These are phyloP conservation scores for Monarcha castaneiventris DNA, from an alignment of 2,113 vertebrate species.

Conservation along the genomic window DNA sequence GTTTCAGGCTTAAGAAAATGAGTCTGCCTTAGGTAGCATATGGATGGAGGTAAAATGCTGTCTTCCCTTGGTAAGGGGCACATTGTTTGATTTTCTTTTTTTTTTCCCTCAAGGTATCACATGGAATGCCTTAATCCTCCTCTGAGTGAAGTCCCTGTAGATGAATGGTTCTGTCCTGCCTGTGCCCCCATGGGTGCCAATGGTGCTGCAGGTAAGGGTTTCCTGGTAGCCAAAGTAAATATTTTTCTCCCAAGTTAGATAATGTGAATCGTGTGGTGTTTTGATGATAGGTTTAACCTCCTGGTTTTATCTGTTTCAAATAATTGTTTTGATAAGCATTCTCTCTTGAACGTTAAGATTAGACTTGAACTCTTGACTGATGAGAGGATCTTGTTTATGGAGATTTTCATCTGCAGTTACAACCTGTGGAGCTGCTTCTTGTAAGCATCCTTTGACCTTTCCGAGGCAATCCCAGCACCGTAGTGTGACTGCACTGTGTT, in stretches of 20 bases:
- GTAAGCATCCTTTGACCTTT: background rate
- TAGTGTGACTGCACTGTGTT: background rate
- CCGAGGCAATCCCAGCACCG: background rate
- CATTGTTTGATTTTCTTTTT: background rate
- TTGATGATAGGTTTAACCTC: background rate
- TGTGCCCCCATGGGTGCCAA: conserved; percentile 71
- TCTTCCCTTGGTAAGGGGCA: background rate
- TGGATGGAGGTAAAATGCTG: background rate
- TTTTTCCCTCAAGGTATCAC: conserved; percentile 82
- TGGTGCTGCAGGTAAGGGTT: conserved; percentile 46
- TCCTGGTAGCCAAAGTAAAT: background rate
- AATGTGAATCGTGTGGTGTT: background rate
- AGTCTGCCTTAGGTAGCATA: background rate
- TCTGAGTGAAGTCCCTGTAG: conserved; percentile 89
- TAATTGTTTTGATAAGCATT: background rate
- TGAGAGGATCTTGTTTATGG: background rate
- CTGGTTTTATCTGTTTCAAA: background rate
- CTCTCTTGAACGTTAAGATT: background rate
- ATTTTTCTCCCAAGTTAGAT: background rate
- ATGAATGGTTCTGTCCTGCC: conserved; percentile 97
- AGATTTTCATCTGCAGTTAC: background rate
- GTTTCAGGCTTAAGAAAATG: background rate
- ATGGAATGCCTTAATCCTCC: conserved; percentile 96
- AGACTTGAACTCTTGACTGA: background rate
- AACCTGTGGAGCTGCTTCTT: background rate